These are phyloP conservation scores for Psittacula derbiana DNA, from an alignment of 2,797 vertebrate species.

Conservation along the genomic window DNA sequence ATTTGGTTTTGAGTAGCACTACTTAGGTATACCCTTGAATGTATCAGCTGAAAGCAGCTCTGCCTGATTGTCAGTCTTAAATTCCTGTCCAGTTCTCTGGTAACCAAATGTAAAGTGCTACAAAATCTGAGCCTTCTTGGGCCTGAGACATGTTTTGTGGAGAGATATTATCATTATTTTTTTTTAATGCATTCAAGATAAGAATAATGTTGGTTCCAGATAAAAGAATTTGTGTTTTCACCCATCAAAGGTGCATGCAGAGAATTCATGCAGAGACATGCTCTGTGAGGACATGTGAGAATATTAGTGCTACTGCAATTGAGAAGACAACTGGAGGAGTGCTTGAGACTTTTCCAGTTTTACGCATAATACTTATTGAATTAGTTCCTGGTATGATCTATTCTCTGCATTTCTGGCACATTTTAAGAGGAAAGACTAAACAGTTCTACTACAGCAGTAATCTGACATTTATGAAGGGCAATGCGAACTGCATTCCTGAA, in stretches of 20 bases:
- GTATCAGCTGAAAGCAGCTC: neutral
- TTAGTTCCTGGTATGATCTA: neutral
- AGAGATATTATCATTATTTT: neutral
- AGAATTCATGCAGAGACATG: neutral
- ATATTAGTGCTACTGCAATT: neutral
- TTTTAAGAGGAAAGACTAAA: neutral
- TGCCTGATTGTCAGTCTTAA: neutral
- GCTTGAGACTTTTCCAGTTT: neutral
- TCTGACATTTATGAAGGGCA: neutral
- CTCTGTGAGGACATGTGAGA: neutral
- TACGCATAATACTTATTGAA: neutral
- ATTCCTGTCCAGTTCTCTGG: neutral
- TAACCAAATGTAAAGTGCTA: neutral
- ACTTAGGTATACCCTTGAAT: neutral
- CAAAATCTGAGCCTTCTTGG: neutral
- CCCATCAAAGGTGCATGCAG: rapidly evolving
- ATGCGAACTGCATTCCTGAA: neutral
- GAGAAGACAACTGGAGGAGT: neutral
- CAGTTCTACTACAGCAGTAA: neutral
- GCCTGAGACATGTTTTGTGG: neutral
- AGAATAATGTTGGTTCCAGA: neutral
- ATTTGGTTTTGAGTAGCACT: neutral
- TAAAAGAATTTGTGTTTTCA: neutral
- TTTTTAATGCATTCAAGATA: neutral
- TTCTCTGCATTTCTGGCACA: neutral